phyloP scores from a whole-genome alignment of 2,113 vertebrate species.

The Oxyura jamaicensis region DNA sequence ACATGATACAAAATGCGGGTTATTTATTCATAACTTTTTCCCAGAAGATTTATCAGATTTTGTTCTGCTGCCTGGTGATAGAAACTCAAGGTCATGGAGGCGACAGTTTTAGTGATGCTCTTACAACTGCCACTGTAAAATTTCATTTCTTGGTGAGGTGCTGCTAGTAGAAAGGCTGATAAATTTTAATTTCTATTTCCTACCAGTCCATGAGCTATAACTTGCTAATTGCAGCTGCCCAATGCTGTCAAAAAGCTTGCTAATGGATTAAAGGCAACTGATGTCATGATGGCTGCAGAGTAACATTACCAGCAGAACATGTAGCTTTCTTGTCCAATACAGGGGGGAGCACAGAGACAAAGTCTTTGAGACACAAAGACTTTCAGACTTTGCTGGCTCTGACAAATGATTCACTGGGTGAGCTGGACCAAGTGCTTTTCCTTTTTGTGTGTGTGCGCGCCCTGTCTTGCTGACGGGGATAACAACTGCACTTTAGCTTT shows the following conservation, averaged over 20 bases:
- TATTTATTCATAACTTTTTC: neutral
- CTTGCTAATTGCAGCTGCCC: neutral
- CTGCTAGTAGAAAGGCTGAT: neutral
- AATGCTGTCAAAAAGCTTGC: neutral
- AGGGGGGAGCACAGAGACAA: neutral
- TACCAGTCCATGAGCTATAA: neutral
- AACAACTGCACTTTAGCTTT: neutral
- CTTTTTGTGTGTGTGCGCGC: neutral
- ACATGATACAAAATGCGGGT: neutral
- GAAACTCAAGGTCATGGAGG: neutral
- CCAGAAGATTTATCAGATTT: neutral
- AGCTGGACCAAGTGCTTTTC: neutral
- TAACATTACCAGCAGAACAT: neutral
- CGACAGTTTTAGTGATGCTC: neutral
- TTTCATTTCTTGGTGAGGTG: neutral
- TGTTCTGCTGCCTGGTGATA: neutral
- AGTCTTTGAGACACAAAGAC: neutral
- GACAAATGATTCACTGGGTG: neutral
- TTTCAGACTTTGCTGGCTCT: neutral
- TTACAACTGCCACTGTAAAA: neutral
- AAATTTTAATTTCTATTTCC: constrained; percentile 21
- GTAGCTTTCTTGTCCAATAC: neutral
- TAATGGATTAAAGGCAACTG: neutral
- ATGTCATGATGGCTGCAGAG: neutral
- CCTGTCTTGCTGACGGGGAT: neutral